phyloP scores from a whole-genome alignment of 2,888 invertebrate genomes.

The Biston betularia region DNA sequence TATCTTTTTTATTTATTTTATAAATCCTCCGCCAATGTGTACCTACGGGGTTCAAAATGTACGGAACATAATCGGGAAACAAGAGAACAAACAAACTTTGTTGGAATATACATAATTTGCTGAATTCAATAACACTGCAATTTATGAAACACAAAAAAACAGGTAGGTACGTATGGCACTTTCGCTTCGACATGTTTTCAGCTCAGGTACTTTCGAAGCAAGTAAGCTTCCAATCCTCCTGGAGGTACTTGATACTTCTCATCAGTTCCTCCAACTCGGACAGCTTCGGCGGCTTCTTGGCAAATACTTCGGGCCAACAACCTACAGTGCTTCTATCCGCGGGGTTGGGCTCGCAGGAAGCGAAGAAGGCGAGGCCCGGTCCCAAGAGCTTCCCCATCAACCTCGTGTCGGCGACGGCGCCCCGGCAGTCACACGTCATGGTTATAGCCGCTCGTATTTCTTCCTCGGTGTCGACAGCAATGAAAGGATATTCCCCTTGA shows the following conservation, averaged over 20 bases:
- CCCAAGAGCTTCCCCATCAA: constrained; percentile 5
- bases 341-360: background rate
- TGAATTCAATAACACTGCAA: too few relatives aligned
- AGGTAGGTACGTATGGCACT: too few relatives aligned
- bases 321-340: background rate
- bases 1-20: too few relatives aligned
- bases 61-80: too few relatives aligned
- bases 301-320: constrained; percentile 9
- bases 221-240: constrained; percentile 21
- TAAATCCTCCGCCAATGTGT: too few relatives aligned
- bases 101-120: too few relatives aligned
- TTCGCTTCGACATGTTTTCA: too few relatives aligned
- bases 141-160: too few relatives aligned
- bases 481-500: constrained; percentile 5
- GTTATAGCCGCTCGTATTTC: constrained; percentile 6
- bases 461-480: constrained; percentile 2
- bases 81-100: too few relatives aligned
- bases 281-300: constrained; percentile 1
- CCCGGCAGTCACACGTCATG: background rate
- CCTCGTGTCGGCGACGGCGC: background rate
- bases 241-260: background rate
- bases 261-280: background rate
- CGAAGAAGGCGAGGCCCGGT: constrained; percentile 2
- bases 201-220: constrained; percentile 11
- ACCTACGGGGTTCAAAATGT: too few relatives aligned